Evolutionary conservation across 2,888 invertebrate genomes (phyloP), one percentile per base, ranked within the genome.

Genomic region (Protula sp.): DNA sequence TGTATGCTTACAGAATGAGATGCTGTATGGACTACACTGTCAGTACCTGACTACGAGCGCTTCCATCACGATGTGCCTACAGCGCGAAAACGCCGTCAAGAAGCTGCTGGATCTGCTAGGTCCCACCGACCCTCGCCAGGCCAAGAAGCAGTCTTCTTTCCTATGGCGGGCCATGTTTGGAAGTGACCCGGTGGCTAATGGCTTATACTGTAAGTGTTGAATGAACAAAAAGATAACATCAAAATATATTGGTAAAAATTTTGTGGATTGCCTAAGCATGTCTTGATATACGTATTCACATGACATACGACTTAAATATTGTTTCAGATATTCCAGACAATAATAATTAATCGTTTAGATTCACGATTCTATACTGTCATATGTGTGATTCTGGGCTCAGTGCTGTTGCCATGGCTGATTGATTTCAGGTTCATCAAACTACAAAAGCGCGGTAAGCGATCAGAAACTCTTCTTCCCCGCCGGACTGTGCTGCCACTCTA

Each of bases 141-240:
- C 77, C 0, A 60, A 74, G 3, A 55, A 71, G 53, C 70, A 65
- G 48, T 71, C 68, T 52, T 72, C 73, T 64, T 73, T 72, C 60
- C 67, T 70, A 57, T 75, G 75, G 77, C 64, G 77, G 31, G 75
- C 72, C 14, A 67, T 73, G 29, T 77, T 74, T 70, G 77, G 78
- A 29, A 64, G 65, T 1, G 74, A 75, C 60, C 24, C 60, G n/a
- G 68, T 75, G 5, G 59, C 60, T 48, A 78, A 77, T 68, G 78
- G 70, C 3, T 64, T 77, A 19, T 70, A 76, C 70, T 72, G 78
- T 78, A 61, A 70, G 72, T 54, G 47, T 22, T 22, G 52, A 26
- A 22, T 22, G 19, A 30, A n/a, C n/a, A n/a, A n/a, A n/a, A n/a
- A n/a, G n/a, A n/a, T n/a, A n/a, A n/a, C n/a, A n/a, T 22, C n/a